phyloP scores from a whole-genome alignment of 2,888 invertebrate genomes.

The Bellardia pandia region DNA sequence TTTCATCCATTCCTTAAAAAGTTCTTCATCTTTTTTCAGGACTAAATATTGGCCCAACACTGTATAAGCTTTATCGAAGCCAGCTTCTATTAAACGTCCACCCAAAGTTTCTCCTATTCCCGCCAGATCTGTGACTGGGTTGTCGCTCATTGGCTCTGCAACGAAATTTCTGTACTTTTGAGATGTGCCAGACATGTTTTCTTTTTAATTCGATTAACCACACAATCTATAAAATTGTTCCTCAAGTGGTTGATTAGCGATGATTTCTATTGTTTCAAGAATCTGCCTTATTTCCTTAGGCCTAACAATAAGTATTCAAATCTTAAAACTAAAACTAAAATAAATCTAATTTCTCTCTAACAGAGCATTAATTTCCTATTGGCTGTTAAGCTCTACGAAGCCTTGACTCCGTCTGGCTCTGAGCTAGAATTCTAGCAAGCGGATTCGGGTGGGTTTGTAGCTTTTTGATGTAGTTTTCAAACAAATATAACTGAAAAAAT shows the following conservation, averaged over 20 bases:
- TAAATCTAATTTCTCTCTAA: too few relatives aligned
- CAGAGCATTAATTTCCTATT: too few relatives aligned
- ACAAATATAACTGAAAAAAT: too few relatives aligned
- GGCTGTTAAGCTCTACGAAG: too few relatives aligned
- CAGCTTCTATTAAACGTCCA: constrained; percentile 91
- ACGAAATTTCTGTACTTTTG: constrained; percentile 96
- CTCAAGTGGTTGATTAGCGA: neutral
- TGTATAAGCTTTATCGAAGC: constrained; percentile 99
- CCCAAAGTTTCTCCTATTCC: constrained; percentile 98
- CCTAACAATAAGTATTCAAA: too few relatives aligned
- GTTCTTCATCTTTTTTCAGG: constrained; percentile 96
- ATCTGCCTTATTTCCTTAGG: too few relatives aligned
- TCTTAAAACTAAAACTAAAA: too few relatives aligned
- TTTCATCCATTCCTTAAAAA: constrained; percentile 99
- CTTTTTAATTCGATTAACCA: neutral
- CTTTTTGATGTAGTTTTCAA: too few relatives aligned
- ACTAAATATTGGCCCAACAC: constrained; percentile 98
- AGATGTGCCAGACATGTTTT: constrained; percentile 91
- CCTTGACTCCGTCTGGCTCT: too few relatives aligned
- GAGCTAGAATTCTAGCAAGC: too few relatives aligned
- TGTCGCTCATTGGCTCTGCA: constrained; percentile 89
- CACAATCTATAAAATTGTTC: constrained; percentile 19
- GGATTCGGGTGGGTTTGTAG: too few relatives aligned
- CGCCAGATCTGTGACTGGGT: constrained; percentile 89
- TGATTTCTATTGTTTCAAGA: neutral